These are phyloP conservation scores for Acrocyrtus sp. DNA, from an alignment of 2,888 invertebrate genomes.

Conservation along the genomic window DNA sequence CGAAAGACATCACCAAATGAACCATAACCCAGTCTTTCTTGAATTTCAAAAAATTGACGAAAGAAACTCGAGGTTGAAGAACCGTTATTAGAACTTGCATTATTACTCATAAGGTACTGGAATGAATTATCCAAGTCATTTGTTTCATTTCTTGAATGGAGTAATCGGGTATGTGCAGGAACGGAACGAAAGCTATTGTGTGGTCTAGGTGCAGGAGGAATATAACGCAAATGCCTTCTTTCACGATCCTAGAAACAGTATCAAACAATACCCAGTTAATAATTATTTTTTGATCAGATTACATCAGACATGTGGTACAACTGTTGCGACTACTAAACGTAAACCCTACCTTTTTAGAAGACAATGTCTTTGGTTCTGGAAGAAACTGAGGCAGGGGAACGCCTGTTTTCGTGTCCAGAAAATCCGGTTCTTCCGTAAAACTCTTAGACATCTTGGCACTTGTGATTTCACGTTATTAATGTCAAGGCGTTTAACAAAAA, in stretches of 20 bases:
- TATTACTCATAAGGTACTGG: slow-evolving; percentile 48
- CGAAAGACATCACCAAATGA: slow-evolving; percentile 81
- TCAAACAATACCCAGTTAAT: neutral
- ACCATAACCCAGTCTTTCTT: slow-evolving; percentile 76
- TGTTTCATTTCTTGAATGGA: slow-evolving; percentile 59
- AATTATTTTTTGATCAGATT: too few species aligned
- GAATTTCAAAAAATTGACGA: slow-evolving; percentile 75
- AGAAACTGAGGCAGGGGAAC: slow-evolving; percentile 56
- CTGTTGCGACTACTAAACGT: neutral
- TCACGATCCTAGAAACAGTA: slow-evolving; percentile 59
- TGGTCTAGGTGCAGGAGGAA: slow-evolving; percentile 61
- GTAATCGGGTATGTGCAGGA: slow-evolving; percentile 54
- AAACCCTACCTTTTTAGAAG: slow-evolving; percentile 61
- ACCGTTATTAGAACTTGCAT: neutral
- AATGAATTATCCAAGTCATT: slow-evolving; percentile 59
- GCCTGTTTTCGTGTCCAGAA: slow-evolving; percentile 46
- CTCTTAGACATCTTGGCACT: slow-evolving; percentile 21
- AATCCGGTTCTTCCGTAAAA: slow-evolving; percentile 36
- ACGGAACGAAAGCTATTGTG: slow-evolving; percentile 58
- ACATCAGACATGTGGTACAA: neutral
- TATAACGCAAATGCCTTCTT: slow-evolving; percentile 49
- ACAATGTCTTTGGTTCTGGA: slow-evolving; percentile 58
- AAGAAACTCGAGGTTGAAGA: slow-evolving; percentile 69
- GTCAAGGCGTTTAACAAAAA: too few species aligned
- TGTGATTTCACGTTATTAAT: too few species aligned